A percentile compares a stretch with the other conserved stretches of the same genome.
Evolutionary conservation across 2,113 vertebrate genomes (phyloP).

Genomic region (Chitala chitala): DNA sequence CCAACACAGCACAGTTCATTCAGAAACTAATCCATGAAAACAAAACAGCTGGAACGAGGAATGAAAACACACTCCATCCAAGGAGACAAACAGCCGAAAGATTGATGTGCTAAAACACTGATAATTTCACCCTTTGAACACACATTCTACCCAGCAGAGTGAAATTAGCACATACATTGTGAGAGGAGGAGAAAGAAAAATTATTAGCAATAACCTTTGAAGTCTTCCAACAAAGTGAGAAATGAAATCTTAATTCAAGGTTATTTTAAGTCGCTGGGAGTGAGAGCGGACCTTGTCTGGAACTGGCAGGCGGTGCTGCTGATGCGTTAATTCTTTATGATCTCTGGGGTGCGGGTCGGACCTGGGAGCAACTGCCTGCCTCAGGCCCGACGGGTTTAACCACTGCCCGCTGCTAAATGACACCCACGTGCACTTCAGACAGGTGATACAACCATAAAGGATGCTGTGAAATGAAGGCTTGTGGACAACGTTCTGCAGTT

Average conservation of each 20-base stretch:
- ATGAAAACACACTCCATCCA: conserved; percentile 39
- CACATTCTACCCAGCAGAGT: neutral
- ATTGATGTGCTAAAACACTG: conserved; percentile 42
- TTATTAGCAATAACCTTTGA: conserved; percentile 30
- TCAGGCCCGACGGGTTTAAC: neutral
- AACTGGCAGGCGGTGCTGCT: too few species aligned
- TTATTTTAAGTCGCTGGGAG: neutral
- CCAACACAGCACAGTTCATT: conserved; percentile 32
- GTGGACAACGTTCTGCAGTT: neutral
- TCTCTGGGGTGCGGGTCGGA: neutral
- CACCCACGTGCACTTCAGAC: neutral
- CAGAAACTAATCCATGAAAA: too few species aligned
- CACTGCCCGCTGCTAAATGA: neutral
- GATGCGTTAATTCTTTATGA: neutral
- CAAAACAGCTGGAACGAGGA: too few species aligned
- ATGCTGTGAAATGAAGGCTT: neutral
- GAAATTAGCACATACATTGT: neutral
- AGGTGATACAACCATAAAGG: neutral
- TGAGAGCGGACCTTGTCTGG: neutral
- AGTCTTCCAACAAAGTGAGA: conserved; percentile 6
- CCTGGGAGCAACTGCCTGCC: too few species aligned
- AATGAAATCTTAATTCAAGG: conserved; percentile 39
- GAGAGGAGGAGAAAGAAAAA: conserved; percentile 22
- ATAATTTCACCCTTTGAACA: conserved; percentile 13
- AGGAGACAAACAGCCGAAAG: conserved; percentile 32